Conservation (phyloP, 2,797 vertebrate species). For the Syncerus caffer region DNA sequence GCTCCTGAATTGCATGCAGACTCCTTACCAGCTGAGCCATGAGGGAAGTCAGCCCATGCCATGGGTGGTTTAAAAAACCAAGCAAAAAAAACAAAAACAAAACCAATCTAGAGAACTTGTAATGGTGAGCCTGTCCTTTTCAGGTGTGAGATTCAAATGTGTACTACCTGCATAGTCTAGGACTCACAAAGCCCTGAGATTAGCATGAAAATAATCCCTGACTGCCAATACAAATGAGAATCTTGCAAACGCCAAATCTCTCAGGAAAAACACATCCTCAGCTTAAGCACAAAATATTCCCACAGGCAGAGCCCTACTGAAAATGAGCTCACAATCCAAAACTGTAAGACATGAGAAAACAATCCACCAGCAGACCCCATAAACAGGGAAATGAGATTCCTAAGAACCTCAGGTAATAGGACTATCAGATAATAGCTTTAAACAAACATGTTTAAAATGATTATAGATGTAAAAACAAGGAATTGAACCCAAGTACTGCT, state of each 20-base stretch:
- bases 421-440: neutral
- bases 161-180: neutral
- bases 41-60: neutral
- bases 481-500: neutral
- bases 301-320: neutral
- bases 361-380: neutral
- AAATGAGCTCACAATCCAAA: neutral
- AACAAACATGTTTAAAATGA: neutral
- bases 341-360: neutral
- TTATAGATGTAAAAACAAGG: neutral
- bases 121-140: neutral
- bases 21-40: neutral
- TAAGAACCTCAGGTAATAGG: neutral
- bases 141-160: neutral
- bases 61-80: rapidly evolving
- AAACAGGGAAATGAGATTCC: neutral
- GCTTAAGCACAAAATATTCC: neutral
- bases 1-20: neutral
- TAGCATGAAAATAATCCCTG: neutral
- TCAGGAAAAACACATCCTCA: neutral
- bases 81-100: neutral
- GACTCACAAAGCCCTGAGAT: neutral
- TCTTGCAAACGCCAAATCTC: neutral
- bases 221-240: neutral
- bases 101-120: neutral